Evolutionary conservation across 1,140 invertebrate species (phyloP), one percentile per base, ranked within the genome.

Genomic region (Leptinotarsa defecta): DNA sequence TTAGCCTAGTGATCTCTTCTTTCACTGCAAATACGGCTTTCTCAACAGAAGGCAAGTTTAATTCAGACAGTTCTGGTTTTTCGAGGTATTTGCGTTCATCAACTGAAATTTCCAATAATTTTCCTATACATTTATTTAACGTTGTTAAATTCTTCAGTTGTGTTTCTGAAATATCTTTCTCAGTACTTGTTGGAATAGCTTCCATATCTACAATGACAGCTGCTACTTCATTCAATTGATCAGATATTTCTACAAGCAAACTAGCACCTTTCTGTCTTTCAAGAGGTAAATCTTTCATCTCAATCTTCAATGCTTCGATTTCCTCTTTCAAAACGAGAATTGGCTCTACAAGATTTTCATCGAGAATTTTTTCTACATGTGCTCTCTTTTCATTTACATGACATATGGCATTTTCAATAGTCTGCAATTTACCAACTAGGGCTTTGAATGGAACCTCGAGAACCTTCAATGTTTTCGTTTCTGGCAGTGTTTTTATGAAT

Each of bases 41-140:
- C 3, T 20, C 17, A 20, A 79, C 19, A 65, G 52, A 22, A 13
- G 65, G 49, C 27, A 67, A 17, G 3, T 65, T 65, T 15, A 11
- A 13, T 70, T 73, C 57, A 24, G 61, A 68, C n/a, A 75, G 13
- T 65, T 74, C 72, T 19, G 75, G 70, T 65, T 69, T 76, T 48
- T 20, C 19, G 17, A 73, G 17, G n/a, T 4, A 68, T 43, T 78
- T 68, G 20, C 65, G 76, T 8, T 64, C 19, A 20, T 73, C 43
- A 13, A 73, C 73, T 22, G 76, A 11, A 19, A 73, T 63, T 19
- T 57, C 24, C 34, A 74, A 20, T 61, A 79, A 68, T 61, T 79
- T 65, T 43, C 71, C 62, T 24, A 79, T 20, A 24, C 74, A 49
- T 67, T 62, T 48, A 11, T 74, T 68, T 6, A 79, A 27, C 20